These are phyloP conservation scores for Periophthalmodon schlosseri DNA, from an alignment of 2,113 vertebrate species.

Conservation along the genomic window DNA sequence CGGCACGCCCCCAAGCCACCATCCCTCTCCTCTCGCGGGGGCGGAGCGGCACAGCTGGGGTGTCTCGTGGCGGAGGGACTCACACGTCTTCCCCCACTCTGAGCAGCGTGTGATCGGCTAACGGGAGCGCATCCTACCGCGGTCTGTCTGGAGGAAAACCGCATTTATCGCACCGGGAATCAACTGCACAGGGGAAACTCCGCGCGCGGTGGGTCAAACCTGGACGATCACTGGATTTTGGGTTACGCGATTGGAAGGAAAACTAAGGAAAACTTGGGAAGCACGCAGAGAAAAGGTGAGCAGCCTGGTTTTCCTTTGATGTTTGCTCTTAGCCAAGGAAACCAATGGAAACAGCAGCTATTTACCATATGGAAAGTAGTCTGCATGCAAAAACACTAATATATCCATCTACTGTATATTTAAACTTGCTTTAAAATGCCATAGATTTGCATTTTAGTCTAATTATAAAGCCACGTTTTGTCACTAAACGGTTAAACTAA, in stretches of 20 bases:
- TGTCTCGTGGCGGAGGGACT: slow-evolving; percentile 55
- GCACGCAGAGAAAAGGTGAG: slow-evolving; percentile 44
- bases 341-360: neutral
- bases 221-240: neutral
- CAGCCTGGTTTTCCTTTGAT: slow-evolving; percentile 16
- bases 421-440: neutral
- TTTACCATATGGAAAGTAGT: slow-evolving; percentile 1
- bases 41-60: slow-evolving; percentile 54
- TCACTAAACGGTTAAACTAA: neutral
- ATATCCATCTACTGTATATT: neutral
- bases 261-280: neutral
- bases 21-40: neutral
- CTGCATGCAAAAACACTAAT: neutral
- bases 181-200: neutral
- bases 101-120: neutral
- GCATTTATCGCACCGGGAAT: neutral
- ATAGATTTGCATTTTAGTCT: neutral
- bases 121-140: neutral
- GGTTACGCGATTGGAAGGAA: slow-evolving; percentile 11
- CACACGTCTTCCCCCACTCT: slow-evolving; percentile 6
- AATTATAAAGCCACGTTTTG: neutral
- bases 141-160: neutral
- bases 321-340: slow-evolving; percentile 10
- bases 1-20: neutral
- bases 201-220: neutral